phyloP scores from a whole-genome alignment of 2,797 vertebrate species.

The Premnoplex brunnescens region DNA sequence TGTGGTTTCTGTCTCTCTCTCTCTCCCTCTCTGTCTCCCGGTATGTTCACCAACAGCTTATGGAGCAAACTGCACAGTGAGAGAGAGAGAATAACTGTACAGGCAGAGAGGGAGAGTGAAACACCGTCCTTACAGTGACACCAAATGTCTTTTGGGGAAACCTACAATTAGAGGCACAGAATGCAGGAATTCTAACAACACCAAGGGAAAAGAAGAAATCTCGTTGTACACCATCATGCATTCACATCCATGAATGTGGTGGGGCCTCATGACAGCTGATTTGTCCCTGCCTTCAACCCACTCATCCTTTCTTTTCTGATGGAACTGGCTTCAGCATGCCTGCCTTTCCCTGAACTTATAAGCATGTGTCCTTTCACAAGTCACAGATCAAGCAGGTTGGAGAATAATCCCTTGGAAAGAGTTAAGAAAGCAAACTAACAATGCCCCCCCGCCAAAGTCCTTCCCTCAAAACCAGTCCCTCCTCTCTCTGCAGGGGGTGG shows the following conservation, averaged over 20 bases:
- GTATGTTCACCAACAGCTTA: constrained; percentile 30
- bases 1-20: constrained; percentile 36
- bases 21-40: constrained; percentile 15
- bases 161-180: constrained; percentile 68
- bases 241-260: accelerated
- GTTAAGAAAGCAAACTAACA: background rate
- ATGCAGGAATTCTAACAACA: constrained; percentile 7
- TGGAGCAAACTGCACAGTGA: constrained; percentile 15
- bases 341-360: background rate
- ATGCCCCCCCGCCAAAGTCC: background rate
- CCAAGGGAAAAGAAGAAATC: background rate
- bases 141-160: constrained; percentile 82
- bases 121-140: constrained; percentile 80
- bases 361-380: background rate
- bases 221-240: background rate
- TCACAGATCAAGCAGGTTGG: background rate
- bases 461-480: background rate
- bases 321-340: background rate
- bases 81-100: constrained; percentile 55
- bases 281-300: background rate
- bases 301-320: background rate
- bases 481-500: background rate
- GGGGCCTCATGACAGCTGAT: background rate
- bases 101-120: constrained; percentile 61
- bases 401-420: background rate